Evolutionary conservation across 2,113 vertebrate species (phyloP).

Genomic region (Petaurus breviceps): DNA sequence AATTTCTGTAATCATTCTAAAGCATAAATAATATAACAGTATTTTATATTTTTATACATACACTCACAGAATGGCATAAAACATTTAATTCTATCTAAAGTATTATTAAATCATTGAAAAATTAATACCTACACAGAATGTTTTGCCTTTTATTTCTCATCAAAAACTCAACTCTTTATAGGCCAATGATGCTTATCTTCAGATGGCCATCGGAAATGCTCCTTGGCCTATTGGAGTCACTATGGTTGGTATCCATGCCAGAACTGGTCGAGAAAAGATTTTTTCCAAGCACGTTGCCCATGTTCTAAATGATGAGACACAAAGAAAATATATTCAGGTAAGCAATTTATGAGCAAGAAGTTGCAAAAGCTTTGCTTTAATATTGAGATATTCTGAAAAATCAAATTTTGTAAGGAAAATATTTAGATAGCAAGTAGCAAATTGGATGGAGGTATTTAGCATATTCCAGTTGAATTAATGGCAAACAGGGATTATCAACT

Average conservation of each 20-base stretch:
- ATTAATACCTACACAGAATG: background rate
- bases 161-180: constrained; percentile 48
- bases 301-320: constrained; percentile 97
- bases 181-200: constrained; percentile 97
- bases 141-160: constrained; percentile 12
- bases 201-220: constrained; percentile 99
- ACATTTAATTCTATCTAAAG: background rate
- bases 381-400: background rate
- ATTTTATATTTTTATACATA: background rate
- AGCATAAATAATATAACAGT: constrained; percentile 14
- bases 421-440: constrained; percentile 1
- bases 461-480: background rate
- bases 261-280: constrained; percentile 97
- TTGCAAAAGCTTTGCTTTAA: background rate
- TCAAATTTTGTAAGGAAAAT: background rate
- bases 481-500: background rate
- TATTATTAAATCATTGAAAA: constrained; percentile 38
- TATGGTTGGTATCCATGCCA: constrained; percentile 99
- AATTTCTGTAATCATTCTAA: background rate
- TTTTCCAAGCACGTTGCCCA: constrained; percentile 99
- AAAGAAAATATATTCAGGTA: constrained; percentile 98
- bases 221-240: constrained; percentile 98
- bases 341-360: constrained; percentile 10
- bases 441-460: background rate
- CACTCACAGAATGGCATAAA: background rate